Percentiles rank a stretch among this genome's conserved stretches.
Conservation (phyloP, 2,888 invertebrate genomes). For the Ornithoptera alexandrae region DNA sequence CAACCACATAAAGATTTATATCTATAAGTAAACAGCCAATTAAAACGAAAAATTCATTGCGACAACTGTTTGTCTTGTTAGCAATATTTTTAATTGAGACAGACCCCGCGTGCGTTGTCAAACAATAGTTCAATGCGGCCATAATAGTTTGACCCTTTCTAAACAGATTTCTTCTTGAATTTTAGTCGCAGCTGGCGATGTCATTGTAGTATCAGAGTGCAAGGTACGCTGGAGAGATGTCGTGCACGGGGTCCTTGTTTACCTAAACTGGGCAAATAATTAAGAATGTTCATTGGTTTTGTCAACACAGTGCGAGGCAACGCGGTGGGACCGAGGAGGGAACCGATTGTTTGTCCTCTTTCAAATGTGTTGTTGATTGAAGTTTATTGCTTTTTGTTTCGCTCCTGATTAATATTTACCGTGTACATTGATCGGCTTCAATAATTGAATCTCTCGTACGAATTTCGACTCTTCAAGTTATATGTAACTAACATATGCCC, state of each 20-base stretch:
- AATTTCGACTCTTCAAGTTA: not conserved
- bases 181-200: conserved; percentile 24
- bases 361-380: conserved; percentile 49
- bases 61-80: conserved; percentile 76
- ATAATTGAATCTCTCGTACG: conserved; percentile 1
- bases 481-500: not conserved
- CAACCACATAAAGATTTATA: conserved; percentile 53
- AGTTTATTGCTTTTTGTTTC: conserved; percentile 53
- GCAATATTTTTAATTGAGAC: conserved; percentile 77
- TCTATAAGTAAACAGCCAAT: conserved; percentile 67
- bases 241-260: conserved; percentile 65
- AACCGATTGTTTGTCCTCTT: conserved; percentile 61
- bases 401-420: conserved; percentile 36
- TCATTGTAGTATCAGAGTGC: conserved; percentile 40
- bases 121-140: conserved; percentile 63
- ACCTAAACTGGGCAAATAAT: conserved; percentile 74
- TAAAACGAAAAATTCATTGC: conserved; percentile 60
- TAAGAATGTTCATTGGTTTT: conserved; percentile 78
- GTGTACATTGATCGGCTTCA: conserved; percentile 25
- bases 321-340: conserved; percentile 57
- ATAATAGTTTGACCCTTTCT: conserved; percentile 43
- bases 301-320: conserved; percentile 63
- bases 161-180: conserved; percentile 28
- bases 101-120: conserved; percentile 61
- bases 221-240: conserved; percentile 43